These are phyloP conservation scores for Sebastes vulpes DNA, from an alignment of 2,797 vertebrate species.

Conservation along the genomic window DNA sequence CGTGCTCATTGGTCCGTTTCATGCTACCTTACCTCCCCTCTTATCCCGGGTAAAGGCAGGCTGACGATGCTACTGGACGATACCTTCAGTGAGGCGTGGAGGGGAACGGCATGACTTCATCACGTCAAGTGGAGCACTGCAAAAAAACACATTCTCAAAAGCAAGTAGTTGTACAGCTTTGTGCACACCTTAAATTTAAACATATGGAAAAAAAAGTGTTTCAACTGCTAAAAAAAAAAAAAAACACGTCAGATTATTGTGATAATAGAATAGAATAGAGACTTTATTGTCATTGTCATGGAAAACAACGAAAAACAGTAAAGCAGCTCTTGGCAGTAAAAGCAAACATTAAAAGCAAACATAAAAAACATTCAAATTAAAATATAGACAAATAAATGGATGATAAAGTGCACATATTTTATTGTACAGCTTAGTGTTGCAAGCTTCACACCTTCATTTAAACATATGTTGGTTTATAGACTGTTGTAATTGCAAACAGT, in stretches of 20 bases:
- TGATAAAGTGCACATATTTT: too few species aligned
- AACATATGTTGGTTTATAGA: too few species aligned
- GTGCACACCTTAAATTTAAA: neutral
- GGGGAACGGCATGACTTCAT: constrained; percentile 72
- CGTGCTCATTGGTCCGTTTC: constrained; percentile 67
- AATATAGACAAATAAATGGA: too few species aligned
- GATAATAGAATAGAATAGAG: neutral
- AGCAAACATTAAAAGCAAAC: too few species aligned
- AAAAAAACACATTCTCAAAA: constrained; percentile 32
- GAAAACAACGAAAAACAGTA: too few species aligned
- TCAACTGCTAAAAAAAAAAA: neutral
- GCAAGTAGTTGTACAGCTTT: neutral
- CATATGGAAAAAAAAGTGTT: neutral
- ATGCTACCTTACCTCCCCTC: constrained; percentile 49
- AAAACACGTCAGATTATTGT: neutral
- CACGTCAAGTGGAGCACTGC: constrained; percentile 63
- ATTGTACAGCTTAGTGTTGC: too few species aligned
- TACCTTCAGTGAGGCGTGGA: constrained; percentile 57
- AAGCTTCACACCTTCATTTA: too few species aligned
- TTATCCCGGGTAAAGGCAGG: constrained; percentile 62
- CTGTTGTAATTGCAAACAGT: too few species aligned
- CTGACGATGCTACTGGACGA: constrained; percentile 64
- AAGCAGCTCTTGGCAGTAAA: too few species aligned
- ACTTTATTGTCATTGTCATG: too few species aligned
- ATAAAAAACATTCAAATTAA: too few species aligned